Base-by-base conservation (phyloP, 2,797 vertebrate species). In the Peromyscus eremicus region DNA sequence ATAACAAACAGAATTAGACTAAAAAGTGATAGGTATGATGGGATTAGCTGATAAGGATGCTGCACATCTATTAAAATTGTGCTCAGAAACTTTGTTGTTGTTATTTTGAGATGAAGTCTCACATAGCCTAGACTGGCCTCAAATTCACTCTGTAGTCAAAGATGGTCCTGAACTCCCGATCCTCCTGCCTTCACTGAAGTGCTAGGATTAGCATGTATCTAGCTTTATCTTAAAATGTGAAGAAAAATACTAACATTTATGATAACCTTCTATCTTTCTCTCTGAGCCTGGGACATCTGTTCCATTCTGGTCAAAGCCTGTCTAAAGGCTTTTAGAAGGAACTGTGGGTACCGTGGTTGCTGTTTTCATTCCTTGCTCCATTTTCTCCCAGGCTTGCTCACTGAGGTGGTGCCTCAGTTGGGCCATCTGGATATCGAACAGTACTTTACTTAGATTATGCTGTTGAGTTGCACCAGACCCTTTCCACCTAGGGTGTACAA, bases 211-310 rank as follows among this genome's bases (percentile, higher is more conserved):
- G 3, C 6, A n/a, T n/a, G 19, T n/a, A 5, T 21, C 9, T 80
- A 80, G 76, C 8, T 34, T 55, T 52, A 23, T 34, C 17, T 55
- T 79, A n/a, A 85, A 25, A 68, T 7, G 8, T 70, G 52, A 86
- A 86, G 34, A 5, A 73, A 37, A 49, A 7, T 5, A 11, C 4
- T 73, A 57, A 87, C 32, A 64, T 62, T 3, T 66, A 29, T 29
- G 27, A 21, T 43, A 68, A 49, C 55, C 9, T 89, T 21, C 19
- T 25, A 0, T 17, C 14, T 76, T 62, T 12, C 6, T 76, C 25
- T 13, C 1, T 1, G 17, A 1, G 27, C 17, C 21, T 55, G 6
- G 6, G 3, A 1, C 34, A 17, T 29, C n/a, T 66, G 34, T 34
- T 64, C 29, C 7, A 4, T 23, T 37, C 0, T 86, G 16, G 6